Evolutionary conservation across 2,797 vertebrate species (phyloP).

Genomic region (Gephyroberyx darwinii): DNA sequence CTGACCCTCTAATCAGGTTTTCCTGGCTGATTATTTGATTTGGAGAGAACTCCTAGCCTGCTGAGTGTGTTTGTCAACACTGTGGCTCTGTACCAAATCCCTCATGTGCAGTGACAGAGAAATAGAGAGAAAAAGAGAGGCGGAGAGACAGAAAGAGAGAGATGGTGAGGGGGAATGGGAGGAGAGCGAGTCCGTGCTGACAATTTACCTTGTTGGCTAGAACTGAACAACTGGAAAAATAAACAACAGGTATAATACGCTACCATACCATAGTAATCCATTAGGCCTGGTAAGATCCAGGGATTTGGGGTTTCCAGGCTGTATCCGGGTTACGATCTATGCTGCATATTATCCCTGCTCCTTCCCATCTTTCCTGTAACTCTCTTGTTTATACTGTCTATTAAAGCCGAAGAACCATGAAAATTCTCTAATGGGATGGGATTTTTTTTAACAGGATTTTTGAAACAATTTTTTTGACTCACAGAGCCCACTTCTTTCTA

Average conservation of each 20-base stretch:
- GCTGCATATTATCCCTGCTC: neutral
- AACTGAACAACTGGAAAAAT: neutral
- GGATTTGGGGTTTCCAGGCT: neutral
- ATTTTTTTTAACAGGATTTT: neutral
- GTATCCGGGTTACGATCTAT: too few species aligned
- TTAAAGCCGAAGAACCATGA: neutral
- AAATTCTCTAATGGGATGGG: neutral
- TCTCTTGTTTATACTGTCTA: neutral
- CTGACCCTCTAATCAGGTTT: constrained; percentile 62
- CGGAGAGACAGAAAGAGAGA: constrained; percentile 15
- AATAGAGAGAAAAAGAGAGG: constrained; percentile 17
- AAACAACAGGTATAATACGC: neutral
- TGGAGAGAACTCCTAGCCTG: constrained; percentile 53
- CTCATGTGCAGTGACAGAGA: constrained; percentile 23
- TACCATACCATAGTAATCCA: neutral
- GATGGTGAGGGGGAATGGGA: neutral
- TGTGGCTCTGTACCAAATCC: constrained; percentile 41
- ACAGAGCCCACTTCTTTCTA: neutral
- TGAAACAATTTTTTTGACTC: neutral
- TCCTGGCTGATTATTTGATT: constrained; percentile 69
- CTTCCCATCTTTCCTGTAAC: neutral
- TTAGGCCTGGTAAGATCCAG: neutral
- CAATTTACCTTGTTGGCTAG: neutral
- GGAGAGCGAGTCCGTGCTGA: neutral
- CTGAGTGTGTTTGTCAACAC: constrained; percentile 66